Base-by-base conservation (phyloP, 64 coral and sea anemone genomes). In the Acropora yongei region DNA sequence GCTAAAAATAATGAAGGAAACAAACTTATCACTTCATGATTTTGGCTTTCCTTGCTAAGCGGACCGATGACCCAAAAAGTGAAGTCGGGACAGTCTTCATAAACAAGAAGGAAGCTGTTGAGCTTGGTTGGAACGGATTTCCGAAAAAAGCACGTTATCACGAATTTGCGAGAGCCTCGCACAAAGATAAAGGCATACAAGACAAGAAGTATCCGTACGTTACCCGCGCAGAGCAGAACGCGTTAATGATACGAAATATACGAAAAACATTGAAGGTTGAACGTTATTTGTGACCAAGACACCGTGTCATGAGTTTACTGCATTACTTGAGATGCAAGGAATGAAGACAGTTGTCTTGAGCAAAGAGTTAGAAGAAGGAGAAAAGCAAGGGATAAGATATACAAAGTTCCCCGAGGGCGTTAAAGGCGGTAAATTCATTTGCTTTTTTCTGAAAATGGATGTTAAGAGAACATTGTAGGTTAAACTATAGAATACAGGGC, bases 181-280 rank as follows among this genome's bases (percentile, higher is more conserved):
- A 16, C 20, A 39, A 78, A 11, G 41, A 80, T 16, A 12, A 4
- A 14, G 9, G 3, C 14, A 51, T 7, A 9, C 44, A 39, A 41
- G 14, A 80, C 6, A 76, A 91, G 8, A 95, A 95, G 76, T 95
- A 92, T 47, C 89, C 85, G 12, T 91, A 88, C 16, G 49, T 88
- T 0, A 83, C 92, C 19, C 94, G 92, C 57, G 94, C 94, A 5
- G 94, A 95, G 51, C 94, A 95, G 9, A 95, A 95, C 68, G 94
- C 94, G 1, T 16, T 95, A 6, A 72, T 95, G n/a, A 39, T 72
- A 18, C 44, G 94, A 30, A 92, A 95, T 55, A 88, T 30, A 30
- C 14, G 20, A 92, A 44, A 6, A 40, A 76, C 10, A 40, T 92
- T 12, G 85, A 41, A 6, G 89, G 10, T 9, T 44, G 50, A 47